Conservation (phyloP, 2,113 vertebrate species). For the Ascaphus truei region DNA sequence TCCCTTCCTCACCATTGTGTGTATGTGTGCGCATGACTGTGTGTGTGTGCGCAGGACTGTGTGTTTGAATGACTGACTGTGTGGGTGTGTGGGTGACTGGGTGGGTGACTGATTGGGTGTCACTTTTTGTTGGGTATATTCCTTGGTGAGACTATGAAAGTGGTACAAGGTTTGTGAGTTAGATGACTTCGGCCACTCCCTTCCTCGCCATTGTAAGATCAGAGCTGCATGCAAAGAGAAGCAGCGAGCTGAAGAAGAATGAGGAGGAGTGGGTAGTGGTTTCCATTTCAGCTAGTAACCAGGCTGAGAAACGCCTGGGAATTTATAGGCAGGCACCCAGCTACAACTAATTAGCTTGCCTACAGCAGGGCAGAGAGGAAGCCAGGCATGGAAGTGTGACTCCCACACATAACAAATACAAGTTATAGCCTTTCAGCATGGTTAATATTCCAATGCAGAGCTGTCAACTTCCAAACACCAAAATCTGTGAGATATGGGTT, state of each 20-base stretch:
- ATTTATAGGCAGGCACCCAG: not conserved
- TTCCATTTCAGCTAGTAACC: slow-evolving; percentile 18
- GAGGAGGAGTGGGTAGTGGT: not conserved
- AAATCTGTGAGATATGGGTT: no score
- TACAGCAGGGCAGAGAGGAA: not conserved
- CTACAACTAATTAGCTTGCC: slow-evolving; percentile 14
- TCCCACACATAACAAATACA: slow-evolving; percentile 10
- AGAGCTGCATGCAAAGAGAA: not conserved
- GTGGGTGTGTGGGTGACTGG: no score
- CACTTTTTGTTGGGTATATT: no score
- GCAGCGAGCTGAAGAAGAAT: not conserved
- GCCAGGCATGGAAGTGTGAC: not conserved
- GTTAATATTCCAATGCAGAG: not conserved
- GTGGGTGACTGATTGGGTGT: no score
- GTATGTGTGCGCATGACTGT: no score
- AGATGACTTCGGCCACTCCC: not conserved
- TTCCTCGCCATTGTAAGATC: not conserved
- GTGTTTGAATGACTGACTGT: no score
- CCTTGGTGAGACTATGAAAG: no score
- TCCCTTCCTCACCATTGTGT: not conserved
- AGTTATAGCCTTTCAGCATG: not conserved
- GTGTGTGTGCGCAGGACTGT: no score
- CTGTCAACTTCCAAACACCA: no score
- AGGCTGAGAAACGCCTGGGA: not conserved
- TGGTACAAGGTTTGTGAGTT: no score